Evolutionary conservation across 2,888 invertebrate species (phyloP), one percentile per base, ranked within the genome.

Genomic region (Euproctis similis): DNA sequence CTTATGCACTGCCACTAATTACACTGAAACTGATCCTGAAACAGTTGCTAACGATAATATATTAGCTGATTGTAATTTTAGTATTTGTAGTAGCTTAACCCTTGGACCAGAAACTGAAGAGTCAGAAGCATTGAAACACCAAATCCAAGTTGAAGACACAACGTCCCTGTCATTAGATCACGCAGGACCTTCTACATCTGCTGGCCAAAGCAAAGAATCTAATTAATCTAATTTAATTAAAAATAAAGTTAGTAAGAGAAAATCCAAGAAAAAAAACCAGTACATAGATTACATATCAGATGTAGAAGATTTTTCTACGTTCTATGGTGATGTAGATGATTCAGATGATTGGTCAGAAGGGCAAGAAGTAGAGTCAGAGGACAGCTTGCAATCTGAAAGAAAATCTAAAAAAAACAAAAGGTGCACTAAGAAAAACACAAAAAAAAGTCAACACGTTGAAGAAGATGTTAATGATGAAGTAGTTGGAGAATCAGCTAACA

Each of bases 221-320:
- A n/a, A 19, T n/a, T 4, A 8, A 19, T 19, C n/a, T 8, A 19
- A 19, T 19, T n/a, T n/a, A 19, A 19, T 19, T n/a, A 19, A 19
- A 19, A 19, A 8, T 19, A 12, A 12, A 22, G 22, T 11, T 12
- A 3, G 22, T 11, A 22, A 22, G 8, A 4, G 22, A 22, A 22
- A 11, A 12, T 22, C 4, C 8, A 12, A 22, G 8, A 12, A 2
- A 6, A 8, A 22, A n/a, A 22, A 4, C 2, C 11, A 22, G 12
- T 12, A 22, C 8, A 22, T 22, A n/a, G 22, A 22, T 22, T 22
- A 22, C 12, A 6, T 22, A 22, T 22, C 11, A 22, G 22, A 22
- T 22, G 7, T 8, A 19, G 22, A 22, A 22, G 22, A 22, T 22
- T 22, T 22, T 22, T 12, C 11, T 11, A 12, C 22, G 6, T 22